Conservation (phyloP, 2,113 vertebrate genomes). For the Chlorodrepanis virens region DNA sequence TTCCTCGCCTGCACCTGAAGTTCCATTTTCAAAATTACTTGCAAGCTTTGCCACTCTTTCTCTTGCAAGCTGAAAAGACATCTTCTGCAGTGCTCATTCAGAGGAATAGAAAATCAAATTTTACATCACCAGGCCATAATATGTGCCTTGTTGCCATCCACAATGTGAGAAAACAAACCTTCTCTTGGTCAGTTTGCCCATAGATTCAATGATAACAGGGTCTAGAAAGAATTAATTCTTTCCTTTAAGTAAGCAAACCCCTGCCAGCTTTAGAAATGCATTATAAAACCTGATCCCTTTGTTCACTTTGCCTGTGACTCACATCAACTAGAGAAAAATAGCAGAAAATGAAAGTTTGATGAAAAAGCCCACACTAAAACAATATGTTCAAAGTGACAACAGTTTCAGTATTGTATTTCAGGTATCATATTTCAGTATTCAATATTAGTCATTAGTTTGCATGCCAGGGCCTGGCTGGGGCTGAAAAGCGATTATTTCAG, state of each 20-base stretch:
- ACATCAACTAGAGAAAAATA: background rate
- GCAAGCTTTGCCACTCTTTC: background rate
- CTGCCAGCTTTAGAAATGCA: background rate
- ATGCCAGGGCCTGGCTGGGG: background rate
- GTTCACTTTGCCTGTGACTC: constrained; percentile 21
- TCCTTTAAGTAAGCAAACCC: background rate
- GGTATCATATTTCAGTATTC: background rate
- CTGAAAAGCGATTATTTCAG: background rate
- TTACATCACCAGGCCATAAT: background rate
- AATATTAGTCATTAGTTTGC: background rate
- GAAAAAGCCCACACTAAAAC: background rate
- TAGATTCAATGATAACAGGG: background rate
- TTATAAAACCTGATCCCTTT: background rate
- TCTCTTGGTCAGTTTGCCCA: background rate
- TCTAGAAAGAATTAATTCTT: background rate
- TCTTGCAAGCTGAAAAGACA: background rate
- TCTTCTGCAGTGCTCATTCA: background rate
- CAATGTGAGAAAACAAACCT: background rate
- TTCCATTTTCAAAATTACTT: background rate
- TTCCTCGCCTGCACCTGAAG: background rate
- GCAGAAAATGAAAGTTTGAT: background rate
- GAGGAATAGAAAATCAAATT: background rate
- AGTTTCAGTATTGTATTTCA: background rate
- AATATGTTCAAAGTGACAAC: background rate
- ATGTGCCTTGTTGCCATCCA: background rate